phyloP scores from a whole-genome alignment of 2,113 vertebrate species.

The Rynchops niger region DNA sequence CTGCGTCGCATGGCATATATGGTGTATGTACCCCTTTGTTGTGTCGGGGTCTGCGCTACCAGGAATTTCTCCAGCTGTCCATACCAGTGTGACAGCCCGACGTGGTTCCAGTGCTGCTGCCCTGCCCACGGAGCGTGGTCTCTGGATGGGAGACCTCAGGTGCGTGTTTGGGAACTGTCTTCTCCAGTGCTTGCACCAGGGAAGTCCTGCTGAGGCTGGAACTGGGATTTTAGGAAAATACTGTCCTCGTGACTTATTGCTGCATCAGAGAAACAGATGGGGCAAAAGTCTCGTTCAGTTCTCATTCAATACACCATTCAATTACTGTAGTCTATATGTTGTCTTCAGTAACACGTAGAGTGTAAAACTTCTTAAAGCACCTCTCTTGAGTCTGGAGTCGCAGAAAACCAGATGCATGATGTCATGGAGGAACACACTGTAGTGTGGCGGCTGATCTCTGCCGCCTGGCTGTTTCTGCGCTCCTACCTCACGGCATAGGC shows the following conservation, averaged over 20 bases:
- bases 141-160: neutral
- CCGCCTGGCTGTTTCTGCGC: neutral
- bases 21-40: too few species aligned
- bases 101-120: too few species aligned
- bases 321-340: neutral
- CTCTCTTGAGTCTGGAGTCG: neutral
- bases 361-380: neutral
- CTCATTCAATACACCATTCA: too few species aligned
- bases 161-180: neutral
- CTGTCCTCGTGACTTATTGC: neutral
- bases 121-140: neutral
- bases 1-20: fast-evolving
- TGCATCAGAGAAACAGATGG: neutral
- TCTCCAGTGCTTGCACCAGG: neutral
- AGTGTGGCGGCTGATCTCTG: neutral
- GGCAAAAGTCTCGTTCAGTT: neutral
- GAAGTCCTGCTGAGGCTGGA: neutral
- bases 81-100: fast-evolving
- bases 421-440: neutral
- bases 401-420: neutral
- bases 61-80: neutral
- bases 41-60: neutral
- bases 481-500: neutral
- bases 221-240: neutral
- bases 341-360: neutral